phyloP scores from a whole-genome alignment of 2,113 vertebrate species.

The Canis aureus region DNA sequence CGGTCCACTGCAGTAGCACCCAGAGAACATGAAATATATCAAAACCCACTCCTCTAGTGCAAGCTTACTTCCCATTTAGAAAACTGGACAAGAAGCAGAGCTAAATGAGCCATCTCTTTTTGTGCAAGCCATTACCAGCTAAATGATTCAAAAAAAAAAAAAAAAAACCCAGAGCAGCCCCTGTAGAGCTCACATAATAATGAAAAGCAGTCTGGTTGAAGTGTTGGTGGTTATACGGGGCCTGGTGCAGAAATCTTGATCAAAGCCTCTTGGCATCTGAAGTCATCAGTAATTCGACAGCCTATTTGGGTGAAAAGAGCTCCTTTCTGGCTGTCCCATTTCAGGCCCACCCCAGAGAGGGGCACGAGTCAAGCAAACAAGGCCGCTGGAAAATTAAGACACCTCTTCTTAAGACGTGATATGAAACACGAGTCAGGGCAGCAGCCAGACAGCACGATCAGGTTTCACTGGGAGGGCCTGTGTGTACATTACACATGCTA shows the following conservation, averaged over 20 bases:
- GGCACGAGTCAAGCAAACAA: constrained; percentile 76
- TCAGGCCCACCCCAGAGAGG: constrained; percentile 85
- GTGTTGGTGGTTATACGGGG: constrained; percentile 86
- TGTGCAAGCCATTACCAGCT: constrained; percentile 82
- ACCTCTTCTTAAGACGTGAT: constrained; percentile 71
- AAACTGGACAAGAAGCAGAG: constrained; percentile 79
- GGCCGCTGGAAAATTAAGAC: constrained; percentile 76
- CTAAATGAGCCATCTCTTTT: constrained; percentile 83
- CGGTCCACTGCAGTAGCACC: constrained; percentile 74
- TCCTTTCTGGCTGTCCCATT: constrained; percentile 81
- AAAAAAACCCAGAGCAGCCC: constrained; percentile 74
- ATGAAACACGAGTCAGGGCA: not conserved
- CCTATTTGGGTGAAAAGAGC: constrained; percentile 81
- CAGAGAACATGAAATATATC: constrained; percentile 82
- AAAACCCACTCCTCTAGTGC: constrained; percentile 74
- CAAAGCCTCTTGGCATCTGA: constrained; percentile 88
- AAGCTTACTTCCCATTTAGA: constrained; percentile 66
- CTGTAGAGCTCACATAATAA: constrained; percentile 84
- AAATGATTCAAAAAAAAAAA: constrained; percentile 77
- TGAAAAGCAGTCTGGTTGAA: constrained; percentile 87
- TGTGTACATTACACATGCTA: not conserved
- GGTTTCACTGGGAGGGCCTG: not conserved
- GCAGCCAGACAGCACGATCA: not conserved
- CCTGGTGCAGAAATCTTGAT: constrained; percentile 86
- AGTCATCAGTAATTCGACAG: constrained; percentile 87